Evolutionary conservation across 2,113 vertebrate genomes (phyloP).

Genomic region (Phalacrocorax carbo): DNA sequence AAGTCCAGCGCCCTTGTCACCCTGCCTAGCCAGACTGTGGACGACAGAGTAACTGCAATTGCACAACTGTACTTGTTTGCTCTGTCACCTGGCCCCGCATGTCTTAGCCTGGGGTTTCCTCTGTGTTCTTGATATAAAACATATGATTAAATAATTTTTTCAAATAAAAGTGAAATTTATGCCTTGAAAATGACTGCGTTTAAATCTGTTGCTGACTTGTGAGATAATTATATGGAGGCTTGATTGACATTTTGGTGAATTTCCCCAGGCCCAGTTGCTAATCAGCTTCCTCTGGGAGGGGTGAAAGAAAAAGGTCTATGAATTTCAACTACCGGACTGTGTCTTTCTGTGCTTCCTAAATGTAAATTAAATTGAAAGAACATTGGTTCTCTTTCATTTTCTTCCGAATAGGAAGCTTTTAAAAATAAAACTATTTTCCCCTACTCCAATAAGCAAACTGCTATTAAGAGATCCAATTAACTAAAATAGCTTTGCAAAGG

Average conservation of each 20-base stretch:
- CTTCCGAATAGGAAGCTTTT: background rate
- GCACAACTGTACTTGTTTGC: background rate
- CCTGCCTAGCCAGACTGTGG: background rate
- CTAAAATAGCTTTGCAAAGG: background rate
- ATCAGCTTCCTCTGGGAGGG: background rate
- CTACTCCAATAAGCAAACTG: background rate
- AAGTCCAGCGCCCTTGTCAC: background rate
- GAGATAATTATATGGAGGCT: slow-evolving; percentile 10
- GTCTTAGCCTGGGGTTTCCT: background rate
- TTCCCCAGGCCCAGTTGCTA: background rate
- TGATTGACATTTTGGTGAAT: background rate
- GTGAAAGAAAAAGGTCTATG: slow-evolving; percentile 10
- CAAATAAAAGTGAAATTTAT: background rate
- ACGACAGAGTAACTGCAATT: background rate
- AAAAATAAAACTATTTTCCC: background rate
- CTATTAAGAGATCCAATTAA: background rate
- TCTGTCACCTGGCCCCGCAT: background rate
- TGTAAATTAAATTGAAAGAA: slow-evolving; percentile 12
- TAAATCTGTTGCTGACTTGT: background rate
- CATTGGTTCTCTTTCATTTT: background rate
- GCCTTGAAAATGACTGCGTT: background rate
- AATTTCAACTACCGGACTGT: background rate
- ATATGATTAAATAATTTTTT: slow-evolving; percentile 21
- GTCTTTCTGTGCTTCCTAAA: background rate
- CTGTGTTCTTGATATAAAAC: background rate